phyloP scores from a whole-genome alignment of 64 coral and sea anemone genomes.

The Stylophora pistillata region DNA sequence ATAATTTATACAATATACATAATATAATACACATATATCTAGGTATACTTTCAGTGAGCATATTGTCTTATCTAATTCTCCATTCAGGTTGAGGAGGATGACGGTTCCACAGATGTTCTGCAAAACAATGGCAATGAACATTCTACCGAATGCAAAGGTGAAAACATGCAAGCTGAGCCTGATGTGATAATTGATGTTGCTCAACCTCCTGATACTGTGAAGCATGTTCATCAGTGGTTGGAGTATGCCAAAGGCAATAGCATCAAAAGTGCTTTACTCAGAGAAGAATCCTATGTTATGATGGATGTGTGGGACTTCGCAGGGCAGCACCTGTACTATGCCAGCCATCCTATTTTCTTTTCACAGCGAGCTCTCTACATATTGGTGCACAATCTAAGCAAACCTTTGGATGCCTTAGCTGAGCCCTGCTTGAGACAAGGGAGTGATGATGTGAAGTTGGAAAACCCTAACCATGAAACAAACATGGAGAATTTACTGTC shows the following conservation, averaged over 20 bases:
- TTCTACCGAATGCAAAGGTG: neutral
- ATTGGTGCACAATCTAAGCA: slow-evolving; percentile 35
- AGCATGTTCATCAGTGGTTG: neutral
- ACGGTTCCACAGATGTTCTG: neutral
- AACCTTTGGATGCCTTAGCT: slow-evolving; percentile 18
- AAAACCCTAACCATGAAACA: slow-evolving; percentile 19
- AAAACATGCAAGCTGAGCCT: neutral
- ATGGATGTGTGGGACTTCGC: slow-evolving; percentile 48
- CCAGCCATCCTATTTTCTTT: slow-evolving; percentile 19
- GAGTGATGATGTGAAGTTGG: neutral
- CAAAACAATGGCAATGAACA: too few relatives aligned
- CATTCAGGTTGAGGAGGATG: neutral
- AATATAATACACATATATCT: too few relatives aligned
- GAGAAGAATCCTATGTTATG: neutral
- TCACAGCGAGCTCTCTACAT: slow-evolving; percentile 17
- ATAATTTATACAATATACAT: too few relatives aligned
- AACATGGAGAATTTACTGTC: slow-evolving; percentile 46
- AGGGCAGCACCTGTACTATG: slow-evolving; percentile 38
- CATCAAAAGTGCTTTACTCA: neutral
- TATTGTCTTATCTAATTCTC: too few relatives aligned
- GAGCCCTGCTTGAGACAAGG: slow-evolving; percentile 42
- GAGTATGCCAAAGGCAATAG: neutral
- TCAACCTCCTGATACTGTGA: neutral
- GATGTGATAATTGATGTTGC: neutral
- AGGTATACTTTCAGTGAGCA: too few relatives aligned